Conservation (phyloP, 2,888 invertebrate species). For the Callosobruchus maculatus region DNA sequence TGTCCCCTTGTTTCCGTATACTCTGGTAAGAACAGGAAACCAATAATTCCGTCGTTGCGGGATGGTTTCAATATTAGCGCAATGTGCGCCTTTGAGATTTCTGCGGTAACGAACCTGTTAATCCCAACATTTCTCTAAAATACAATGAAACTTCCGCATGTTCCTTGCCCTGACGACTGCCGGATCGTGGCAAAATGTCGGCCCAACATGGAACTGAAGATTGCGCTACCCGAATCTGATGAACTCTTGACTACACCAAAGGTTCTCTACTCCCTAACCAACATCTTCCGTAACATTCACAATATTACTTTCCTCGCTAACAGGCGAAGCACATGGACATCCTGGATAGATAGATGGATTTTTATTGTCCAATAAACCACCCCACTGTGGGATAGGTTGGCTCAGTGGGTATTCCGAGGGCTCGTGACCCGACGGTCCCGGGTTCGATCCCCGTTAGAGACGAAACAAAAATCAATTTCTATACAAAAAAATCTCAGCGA, state of each 20-base stretch:
- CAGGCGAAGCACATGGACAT: too few species aligned
- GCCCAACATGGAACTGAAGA: not conserved
- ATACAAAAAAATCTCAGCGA: too few species aligned
- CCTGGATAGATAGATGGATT: too few species aligned
- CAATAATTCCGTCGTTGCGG: not conserved
- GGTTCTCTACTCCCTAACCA: not conserved
- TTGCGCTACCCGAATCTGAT: not conserved
- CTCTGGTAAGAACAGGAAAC: not conserved
- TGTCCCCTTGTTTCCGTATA: not conserved
- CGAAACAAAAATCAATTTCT: too few species aligned
- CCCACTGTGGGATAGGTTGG: too few species aligned
- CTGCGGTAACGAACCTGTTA: not conserved
- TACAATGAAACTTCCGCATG: not conserved
- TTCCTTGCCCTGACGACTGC: not conserved
- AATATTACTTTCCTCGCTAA: too few species aligned
- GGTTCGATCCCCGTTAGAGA: too few species aligned
- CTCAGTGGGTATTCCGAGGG: too few species aligned
- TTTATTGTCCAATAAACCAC: too few species aligned
- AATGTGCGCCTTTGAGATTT: not conserved
- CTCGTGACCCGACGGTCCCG: too few species aligned
- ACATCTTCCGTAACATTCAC: too few species aligned
- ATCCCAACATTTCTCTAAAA: not conserved
- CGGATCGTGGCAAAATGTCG: not conserved
- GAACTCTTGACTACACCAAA: not conserved
- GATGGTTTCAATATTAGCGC: not conserved